These are phyloP conservation scores for Magallana nippona DNA, from an alignment of 2,888 invertebrate genomes.

Conservation along the genomic window DNA sequence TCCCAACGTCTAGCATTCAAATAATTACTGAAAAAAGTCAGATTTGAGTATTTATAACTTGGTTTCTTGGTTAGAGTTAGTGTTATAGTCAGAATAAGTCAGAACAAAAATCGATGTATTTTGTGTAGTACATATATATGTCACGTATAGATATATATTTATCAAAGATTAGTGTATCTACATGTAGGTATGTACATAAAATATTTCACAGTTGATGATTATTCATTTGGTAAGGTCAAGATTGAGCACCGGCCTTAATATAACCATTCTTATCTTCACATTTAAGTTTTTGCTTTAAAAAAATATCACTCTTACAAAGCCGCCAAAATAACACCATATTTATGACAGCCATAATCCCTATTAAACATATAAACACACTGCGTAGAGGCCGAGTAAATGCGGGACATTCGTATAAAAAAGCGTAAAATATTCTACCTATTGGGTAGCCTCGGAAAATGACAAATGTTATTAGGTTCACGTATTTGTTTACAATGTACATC, in stretches of 20 bases:
- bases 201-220: too few relatives aligned
- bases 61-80: too few relatives aligned
- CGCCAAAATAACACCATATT: constrained; percentile 77
- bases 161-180: too few relatives aligned
- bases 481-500: constrained; percentile 68
- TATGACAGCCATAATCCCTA: constrained; percentile 72
- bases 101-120: too few relatives aligned
- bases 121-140: too few relatives aligned
- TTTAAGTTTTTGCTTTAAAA: constrained; percentile 49
- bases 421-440: constrained; percentile 65
- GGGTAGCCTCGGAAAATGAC: constrained; percentile 70
- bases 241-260: constrained; percentile 39
- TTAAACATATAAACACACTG: constrained; percentile 61
- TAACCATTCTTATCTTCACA: constrained; percentile 55
- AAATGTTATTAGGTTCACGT: constrained; percentile 75
- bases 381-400: constrained; percentile 68
- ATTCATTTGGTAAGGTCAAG: too few relatives aligned
- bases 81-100: too few relatives aligned
- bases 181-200: too few relatives aligned
- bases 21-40: too few relatives aligned
- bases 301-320: constrained; percentile 75
- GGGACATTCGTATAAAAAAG: constrained; percentile 65
- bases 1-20: too few relatives aligned
- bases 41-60: too few relatives aligned
- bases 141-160: too few relatives aligned